Evolutionary conservation across 2,888 invertebrate species (phyloP).

Genomic region (Oscheius sp.): DNA sequence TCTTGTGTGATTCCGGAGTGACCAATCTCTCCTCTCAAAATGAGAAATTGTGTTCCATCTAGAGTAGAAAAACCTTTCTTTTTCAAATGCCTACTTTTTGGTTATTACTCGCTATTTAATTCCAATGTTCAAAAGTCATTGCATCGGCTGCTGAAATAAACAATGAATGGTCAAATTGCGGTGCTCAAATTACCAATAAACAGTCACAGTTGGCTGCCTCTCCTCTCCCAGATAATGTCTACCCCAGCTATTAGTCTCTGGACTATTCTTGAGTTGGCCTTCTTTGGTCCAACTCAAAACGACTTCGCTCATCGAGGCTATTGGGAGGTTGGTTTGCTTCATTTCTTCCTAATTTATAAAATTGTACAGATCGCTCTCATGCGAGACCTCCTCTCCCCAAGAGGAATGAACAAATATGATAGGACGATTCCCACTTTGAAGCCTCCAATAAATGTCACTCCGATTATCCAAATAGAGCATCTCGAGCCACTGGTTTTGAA

Average conservation of each 20-base stretch:
- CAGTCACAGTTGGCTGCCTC: background rate
- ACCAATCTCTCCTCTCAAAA: too few relatives aligned
- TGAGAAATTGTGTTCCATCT: too few relatives aligned
- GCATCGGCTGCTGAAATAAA: too few relatives aligned
- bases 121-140: too few relatives aligned
- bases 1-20: too few relatives aligned
- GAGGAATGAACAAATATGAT: constrained; percentile 1
- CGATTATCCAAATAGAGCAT: background rate
- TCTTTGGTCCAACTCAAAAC: background rate
- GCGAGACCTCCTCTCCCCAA: background rate
- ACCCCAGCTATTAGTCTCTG: background rate
- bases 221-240: background rate
- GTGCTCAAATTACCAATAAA: constrained; percentile 17
- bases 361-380: background rate
- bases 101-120: too few relatives aligned
- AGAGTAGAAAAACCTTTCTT: too few relatives aligned
- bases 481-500: background rate
- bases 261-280: background rate
- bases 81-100: too few relatives aligned
- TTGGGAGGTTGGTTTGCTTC: constrained; percentile 1
- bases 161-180: background rate
- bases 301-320: constrained; percentile 6
- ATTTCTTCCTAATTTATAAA: background rate
- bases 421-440: background rate
- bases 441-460: background rate